Base-by-base conservation (phyloP, 1,140 invertebrate species). In the Drosophila kanapiae region DNA sequence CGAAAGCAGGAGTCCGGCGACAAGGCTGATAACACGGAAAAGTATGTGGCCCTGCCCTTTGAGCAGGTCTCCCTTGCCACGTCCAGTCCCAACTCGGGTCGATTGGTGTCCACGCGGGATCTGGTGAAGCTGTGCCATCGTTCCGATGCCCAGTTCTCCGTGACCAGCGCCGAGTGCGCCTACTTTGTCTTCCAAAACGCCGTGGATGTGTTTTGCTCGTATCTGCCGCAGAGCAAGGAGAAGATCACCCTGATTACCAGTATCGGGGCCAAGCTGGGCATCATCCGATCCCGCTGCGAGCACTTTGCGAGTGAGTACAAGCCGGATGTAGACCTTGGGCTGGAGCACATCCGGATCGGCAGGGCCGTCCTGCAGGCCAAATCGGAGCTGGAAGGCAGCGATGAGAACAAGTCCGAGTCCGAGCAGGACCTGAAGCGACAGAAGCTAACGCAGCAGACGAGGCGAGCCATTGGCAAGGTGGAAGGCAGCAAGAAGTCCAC, bases 71-170 rank as follows among this genome's bases (percentile, higher is more conserved):
- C 77, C 4, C 35, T 86, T 0, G 31, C 27, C 6, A 10, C 72
- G 0, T 60, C 75, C 37, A 18, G 35, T 37, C 64, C 93, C 18
- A 88, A 91, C 53, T 91, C 85, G 0, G 95, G 95, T 4, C 94
- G 96, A 82, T 92, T 96, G 16, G 96, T 95, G 18, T 97, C 96
- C 1, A 97, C 96, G 0, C 95, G 98, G 79, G 98, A 99, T 95
- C 94, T 99, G 11, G 95, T 99, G 65, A 99, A 99, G 93, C 98
- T 98, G 96, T 99, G 98, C 91, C 94, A 95, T 13, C 94, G 98
- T 86, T 95, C 97, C 9, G 94, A 95, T 23, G 92, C 95, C 13
- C 95, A 96, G 82, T 98, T 97, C 93, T 94, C 97, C 80, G 95
- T 97, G 2, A 95, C 95, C 0, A 96, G 96, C 38, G 93, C 95